Evolutionary conservation across 2,113 vertebrate genomes (phyloP), one percentile per base, ranked within the genome.

Genomic region (Steatornis caripensis): DNA sequence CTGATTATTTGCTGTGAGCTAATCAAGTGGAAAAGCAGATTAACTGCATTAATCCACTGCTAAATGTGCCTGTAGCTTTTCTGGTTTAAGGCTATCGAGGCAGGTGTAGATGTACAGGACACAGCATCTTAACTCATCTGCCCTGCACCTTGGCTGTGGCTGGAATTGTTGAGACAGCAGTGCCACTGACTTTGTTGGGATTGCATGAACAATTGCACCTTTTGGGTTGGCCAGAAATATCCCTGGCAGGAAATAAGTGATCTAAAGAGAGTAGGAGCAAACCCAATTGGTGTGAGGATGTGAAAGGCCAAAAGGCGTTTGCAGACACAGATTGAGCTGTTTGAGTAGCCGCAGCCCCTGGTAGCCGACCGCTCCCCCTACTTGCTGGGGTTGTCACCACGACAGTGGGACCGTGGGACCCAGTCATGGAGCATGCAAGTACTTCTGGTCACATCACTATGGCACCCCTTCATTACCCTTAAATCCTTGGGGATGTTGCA

Each of bases 11-110:
- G 32, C 41, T 72, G 41, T 0, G 5, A 92, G 55, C 21, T 72
- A 94, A 79, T 95, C 45, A 93, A 82, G 39, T 11, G 10, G 62
- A 85, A 85, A 88, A 90, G 85, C 69, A 72, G 70, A 95, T 93
- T 94, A 88, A 72, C 55, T 66, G 54, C 41, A 72, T 69, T 88
- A 87, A 83, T 17, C 29, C 49, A 32, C 5, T 3, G 3, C 24
- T 66, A 37, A 14, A 69, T 51, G 10, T 46, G 15, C 14, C n/a
- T 0, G 0, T 45, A 9, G 13, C 12, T 83, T 83, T 87, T 60
- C 26, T 71, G 29, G 43, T 75, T 69, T 14, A 51, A 69, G 34
- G 23, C 36, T 85, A 18, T 30, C 1, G 4, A 64, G 79, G 13
- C 20, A 62, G 57, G 13, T 15, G 15, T 41, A 84, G 54, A 43